Evolutionary conservation across 2,888 invertebrate genomes (phyloP), one percentile per base, ranked within the genome.

Genomic region (Ophion ventricosus): DNA sequence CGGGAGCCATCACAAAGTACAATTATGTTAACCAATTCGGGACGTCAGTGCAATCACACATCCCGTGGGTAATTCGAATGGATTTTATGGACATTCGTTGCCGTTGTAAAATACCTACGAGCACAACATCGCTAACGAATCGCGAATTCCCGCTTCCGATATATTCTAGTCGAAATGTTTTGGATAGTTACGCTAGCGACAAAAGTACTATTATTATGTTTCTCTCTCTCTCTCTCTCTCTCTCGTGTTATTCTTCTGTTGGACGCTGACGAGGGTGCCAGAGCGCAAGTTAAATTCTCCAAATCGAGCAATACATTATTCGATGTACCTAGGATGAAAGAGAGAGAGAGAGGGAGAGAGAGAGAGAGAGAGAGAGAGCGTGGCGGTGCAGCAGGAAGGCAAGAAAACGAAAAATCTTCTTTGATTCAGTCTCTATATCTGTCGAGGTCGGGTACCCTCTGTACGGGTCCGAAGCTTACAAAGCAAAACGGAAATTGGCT

Each of bases 401-500:
- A 56, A 29, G 20, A n/a, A 56, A 20, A 11, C 57, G 61, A 61
- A 73, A 49, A 76, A 80, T 67, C 81, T 74, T 70, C 78, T 84
- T 84, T 81, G 66, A 79, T 81, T 79, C 40, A 57, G 35, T 29
- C 29, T 54, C 74, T 66, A 29, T 57, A 56, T 72, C 79, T 79
- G 35, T 29, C 49, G 70, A 26, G 70, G 66, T 35, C 66, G 59
- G 29, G 59, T 4, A 57, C 64, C 73, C 74, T 79, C 75, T 56
- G 17, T 17, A 75, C 75, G 81, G 81, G 78, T 81, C 81, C 81
- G 26, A 72, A 63, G 78, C 72, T 81, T 75, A 75, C 81, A 75
- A 79, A 84, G 81, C 64, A 66, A 66, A 79, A 57, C 75, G 74
- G 70, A 84, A 84, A 84, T 84, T 84, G 81, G 84, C 75, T 67